Evolutionary conservation across 2,888 invertebrate genomes (phyloP).

Genomic region (Sympetrum striolatum): DNA sequence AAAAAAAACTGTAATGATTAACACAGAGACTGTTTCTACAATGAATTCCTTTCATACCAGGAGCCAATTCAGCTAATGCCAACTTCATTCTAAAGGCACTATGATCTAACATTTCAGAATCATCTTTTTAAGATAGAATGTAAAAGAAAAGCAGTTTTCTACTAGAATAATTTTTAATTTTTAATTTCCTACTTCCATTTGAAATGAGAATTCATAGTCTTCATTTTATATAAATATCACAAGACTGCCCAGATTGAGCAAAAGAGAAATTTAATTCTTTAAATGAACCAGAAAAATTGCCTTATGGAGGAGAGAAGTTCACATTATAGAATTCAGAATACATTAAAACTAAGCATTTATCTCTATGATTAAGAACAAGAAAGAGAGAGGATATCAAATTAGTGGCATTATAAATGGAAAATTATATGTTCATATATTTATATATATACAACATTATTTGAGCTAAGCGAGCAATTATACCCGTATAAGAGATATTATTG

Average conservation of each 20-base stretch:
- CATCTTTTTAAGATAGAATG: constrained; percentile 21
- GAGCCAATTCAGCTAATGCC: constrained; percentile 42
- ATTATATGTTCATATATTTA: too few species aligned
- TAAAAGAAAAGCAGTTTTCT: constrained; percentile 34
- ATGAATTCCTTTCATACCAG: constrained; percentile 40
- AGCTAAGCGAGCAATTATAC: constrained; percentile 14
- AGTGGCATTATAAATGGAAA: background rate
- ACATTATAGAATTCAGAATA: background rate
- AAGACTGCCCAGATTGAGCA: background rate
- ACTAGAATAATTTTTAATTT: constrained; percentile 34
- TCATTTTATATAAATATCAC: constrained; percentile 38
- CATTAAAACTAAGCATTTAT: background rate
- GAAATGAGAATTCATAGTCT: constrained; percentile 34
- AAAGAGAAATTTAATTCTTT: background rate
- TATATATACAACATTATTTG: constrained; percentile 4
- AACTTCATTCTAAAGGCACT: constrained; percentile 44
- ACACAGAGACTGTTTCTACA: constrained; percentile 35
- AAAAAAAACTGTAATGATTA: constrained; percentile 16
- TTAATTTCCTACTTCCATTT: constrained; percentile 28
- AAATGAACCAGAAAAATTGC: background rate
- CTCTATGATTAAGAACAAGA: background rate
- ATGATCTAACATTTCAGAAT: constrained; percentile 38
- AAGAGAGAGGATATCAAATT: background rate
- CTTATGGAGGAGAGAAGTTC: constrained; percentile 3
- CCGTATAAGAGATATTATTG: background rate